Base-by-base conservation (phyloP, 2,888 invertebrate genomes). In the Andrena marginata region DNA sequence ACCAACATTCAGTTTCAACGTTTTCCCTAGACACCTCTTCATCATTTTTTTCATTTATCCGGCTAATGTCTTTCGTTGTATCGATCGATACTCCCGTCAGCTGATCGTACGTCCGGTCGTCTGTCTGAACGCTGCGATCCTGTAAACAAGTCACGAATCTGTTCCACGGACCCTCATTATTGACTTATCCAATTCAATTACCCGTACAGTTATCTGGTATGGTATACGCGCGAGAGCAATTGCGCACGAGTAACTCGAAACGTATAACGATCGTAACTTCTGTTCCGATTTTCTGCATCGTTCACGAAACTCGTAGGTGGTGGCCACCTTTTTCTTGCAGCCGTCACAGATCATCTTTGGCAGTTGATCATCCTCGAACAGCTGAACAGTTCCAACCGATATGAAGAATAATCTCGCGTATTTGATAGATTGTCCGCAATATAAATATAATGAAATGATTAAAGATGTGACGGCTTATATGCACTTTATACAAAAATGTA, bases 311-410 rank as follows among this genome's bases (percentile, higher is more conserved):
- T 80, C 73, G 54, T 83, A 33, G 10, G 80, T 62, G 3, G 69
- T 51, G 2, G 56, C 29, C 33, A 89, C 10, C 51, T 82, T 84
- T 16, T n/a, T 16, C 20, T 81, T 64, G 54, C 89, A 89, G 13
- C 68, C 72, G 5, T 7, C 42, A 7, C 89, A 89, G 72, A 89
- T 89, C 35, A 75, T 65, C 6, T 83, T 82, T 13, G 89, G 89
- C n/a, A 89, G 70, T 1, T 13, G 23, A 54, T 78, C 83, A 33
- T 79, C 62, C 42, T 83, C 69, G 7, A 68, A 54, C 16, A 89
- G 63, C 89, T 89, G 20, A 49, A 51, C 3, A 82, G 49, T 74
- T 6, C 5, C 8, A 35, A 20, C 0, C 5, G n/a, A 16, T 13
- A 35, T 20, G 35, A 63, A 6, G 20, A 63, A 31, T 26, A 16